These are phyloP conservation scores for Drosophila sordidula DNA, from an alignment of 2,888 invertebrate species.

Conservation along the genomic window DNA sequence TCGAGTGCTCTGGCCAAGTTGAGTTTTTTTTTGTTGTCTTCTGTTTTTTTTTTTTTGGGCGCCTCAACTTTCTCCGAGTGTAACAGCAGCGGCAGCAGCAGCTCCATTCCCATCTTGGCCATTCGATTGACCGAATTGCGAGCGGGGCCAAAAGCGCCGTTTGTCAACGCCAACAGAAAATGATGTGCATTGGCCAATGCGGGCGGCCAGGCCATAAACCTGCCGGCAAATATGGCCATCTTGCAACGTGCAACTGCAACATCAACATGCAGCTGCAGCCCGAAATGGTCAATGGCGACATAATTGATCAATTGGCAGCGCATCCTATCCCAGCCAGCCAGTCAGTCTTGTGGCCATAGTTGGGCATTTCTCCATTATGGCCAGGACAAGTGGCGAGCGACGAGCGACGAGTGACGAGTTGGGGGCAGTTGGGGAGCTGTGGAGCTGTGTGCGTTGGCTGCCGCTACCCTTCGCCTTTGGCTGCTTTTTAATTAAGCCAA, in stretches of 20 bases:
- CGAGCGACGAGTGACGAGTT: constrained; percentile 22
- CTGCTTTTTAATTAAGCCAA: constrained; percentile 69
- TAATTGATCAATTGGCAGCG: constrained; percentile 70
- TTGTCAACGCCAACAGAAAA: constrained; percentile 60
- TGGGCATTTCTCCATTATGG: constrained; percentile 44
- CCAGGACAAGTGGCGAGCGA: constrained; percentile 27
- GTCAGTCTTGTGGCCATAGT: constrained; percentile 40
- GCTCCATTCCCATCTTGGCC: constrained; percentile 43
- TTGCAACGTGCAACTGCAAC: constrained; percentile 15
- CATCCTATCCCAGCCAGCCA: constrained; percentile 47
- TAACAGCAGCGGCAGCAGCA: neutral
- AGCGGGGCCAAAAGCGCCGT: constrained; percentile 35
- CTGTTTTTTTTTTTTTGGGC: constrained; percentile 11
- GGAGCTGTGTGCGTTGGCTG: too few relatives aligned
- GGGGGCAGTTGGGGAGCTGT: constrained; percentile 5
- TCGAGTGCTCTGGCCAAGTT: constrained; percentile 27
- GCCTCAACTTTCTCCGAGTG: constrained; percentile 64
- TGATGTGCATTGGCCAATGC: constrained; percentile 65
- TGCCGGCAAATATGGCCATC: constrained; percentile 48
- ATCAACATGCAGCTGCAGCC: constrained; percentile 35
- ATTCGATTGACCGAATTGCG: constrained; percentile 74
- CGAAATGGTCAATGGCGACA: constrained; percentile 60
- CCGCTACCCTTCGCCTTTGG: constrained; percentile 38
- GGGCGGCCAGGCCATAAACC: constrained; percentile 58
- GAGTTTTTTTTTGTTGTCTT: constrained; percentile 11